A percentile compares a stretch with the other conserved stretches of the same genome.
Evolutionary conservation across 2,797 vertebrate species (phyloP).

Genomic region (Trachops cirrhosus): DNA sequence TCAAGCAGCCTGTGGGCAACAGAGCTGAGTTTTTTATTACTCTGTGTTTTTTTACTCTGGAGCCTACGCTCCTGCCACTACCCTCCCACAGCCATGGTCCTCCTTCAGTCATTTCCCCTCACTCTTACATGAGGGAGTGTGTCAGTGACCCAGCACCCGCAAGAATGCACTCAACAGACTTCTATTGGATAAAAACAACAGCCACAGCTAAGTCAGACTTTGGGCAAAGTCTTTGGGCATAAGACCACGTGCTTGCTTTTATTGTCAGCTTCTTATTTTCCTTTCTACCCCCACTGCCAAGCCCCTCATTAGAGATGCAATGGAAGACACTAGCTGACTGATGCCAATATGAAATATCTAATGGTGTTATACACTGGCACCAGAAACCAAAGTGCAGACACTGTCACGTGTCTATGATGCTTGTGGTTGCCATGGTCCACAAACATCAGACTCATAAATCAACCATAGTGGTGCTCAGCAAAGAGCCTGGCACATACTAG

Average conservation of each 20-base stretch:
- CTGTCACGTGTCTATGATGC: neutral
- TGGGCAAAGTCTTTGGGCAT: too few relatives aligned
- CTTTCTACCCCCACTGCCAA: neutral
- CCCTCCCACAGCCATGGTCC: neutral
- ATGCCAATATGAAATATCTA: neutral
- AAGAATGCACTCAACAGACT: neutral
- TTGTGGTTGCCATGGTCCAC: neutral
- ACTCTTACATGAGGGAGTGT: neutral
- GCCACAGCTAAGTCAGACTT: neutral
- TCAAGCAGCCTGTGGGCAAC: neutral
- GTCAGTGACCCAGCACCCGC: too few relatives aligned
- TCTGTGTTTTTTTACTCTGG: neutral
- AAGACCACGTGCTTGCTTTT: neutral
- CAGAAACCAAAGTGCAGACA: neutral
- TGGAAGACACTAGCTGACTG: neutral
- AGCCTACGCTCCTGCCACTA: rapidly evolving
- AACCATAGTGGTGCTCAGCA: neutral
- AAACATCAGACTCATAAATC: neutral
- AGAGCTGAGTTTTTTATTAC: neutral
- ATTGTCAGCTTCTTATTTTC: neutral
- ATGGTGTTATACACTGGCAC: neutral
- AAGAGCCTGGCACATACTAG: neutral
- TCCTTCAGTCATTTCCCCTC: rapidly evolving
- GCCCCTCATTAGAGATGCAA: neutral
- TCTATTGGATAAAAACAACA: neutral